Conservation (phyloP, 2,797 vertebrate genomes). For the Hemitrygon akajei region DNA sequence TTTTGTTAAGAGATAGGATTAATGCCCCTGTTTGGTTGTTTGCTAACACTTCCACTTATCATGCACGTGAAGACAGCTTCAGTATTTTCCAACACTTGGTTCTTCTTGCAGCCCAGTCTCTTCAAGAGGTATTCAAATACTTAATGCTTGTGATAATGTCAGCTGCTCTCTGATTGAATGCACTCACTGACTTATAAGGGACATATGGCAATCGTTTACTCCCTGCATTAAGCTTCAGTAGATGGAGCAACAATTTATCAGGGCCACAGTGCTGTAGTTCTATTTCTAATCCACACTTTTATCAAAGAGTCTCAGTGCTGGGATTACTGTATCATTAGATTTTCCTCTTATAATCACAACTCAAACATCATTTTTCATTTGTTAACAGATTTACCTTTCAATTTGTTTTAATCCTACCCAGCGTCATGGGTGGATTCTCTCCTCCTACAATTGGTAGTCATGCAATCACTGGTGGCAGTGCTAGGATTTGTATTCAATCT, state of each 20-base stretch:
- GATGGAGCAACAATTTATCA: background rate
- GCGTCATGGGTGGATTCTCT: background rate
- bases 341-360: background rate
- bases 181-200: background rate
- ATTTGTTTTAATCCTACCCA: slow-evolving; percentile 1
- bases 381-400: background rate
- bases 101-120: background rate
- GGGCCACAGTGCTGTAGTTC: background rate
- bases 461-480: background rate
- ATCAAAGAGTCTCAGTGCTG: background rate
- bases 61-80: background rate
- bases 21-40: background rate
- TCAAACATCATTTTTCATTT: background rate
- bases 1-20: background rate
- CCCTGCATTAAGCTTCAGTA: background rate
- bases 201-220: background rate
- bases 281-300: background rate
- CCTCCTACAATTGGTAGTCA: background rate
- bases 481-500: background rate
- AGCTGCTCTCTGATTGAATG: background rate
- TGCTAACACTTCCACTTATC: background rate
- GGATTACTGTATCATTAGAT: background rate
- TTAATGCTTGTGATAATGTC: background rate
- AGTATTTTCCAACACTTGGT: background rate
- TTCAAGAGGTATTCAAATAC: background rate